Conservation (phyloP, 2,888 invertebrate genomes). For the Caenorhabditis macrosperma region DNA sequence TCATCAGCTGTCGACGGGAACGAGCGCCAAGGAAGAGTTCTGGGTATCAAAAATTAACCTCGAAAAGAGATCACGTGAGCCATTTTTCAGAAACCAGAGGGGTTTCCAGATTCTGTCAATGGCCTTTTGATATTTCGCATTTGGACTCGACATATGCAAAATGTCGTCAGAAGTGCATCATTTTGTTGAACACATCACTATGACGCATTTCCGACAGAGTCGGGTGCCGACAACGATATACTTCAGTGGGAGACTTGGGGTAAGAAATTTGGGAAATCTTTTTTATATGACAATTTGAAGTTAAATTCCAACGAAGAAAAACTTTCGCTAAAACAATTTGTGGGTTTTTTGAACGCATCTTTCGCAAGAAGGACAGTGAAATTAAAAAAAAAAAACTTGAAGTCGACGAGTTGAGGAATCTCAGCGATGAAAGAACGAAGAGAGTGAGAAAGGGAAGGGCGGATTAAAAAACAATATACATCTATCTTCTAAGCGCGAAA, state of each 20-base stretch:
- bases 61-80: not conserved
- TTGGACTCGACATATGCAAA: too few relatives aligned
- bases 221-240: too few relatives aligned
- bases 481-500: slow-evolving; percentile 38
- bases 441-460: not conserved
- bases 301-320: too few relatives aligned
- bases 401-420: not conserved
- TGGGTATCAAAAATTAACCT: not conserved
- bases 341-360: not conserved
- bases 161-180: too few relatives aligned
- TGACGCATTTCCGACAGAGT: too few relatives aligned
- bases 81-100: too few relatives aligned
- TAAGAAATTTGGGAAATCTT: too few relatives aligned
- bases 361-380: not conserved
- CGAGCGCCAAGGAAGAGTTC: not conserved
- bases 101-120: not conserved
- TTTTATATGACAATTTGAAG: too few relatives aligned
- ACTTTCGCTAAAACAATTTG: too few relatives aligned
- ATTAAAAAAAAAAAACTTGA: slow-evolving; percentile 4
- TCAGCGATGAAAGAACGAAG: not conserved
- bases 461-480: slow-evolving; percentile 53
- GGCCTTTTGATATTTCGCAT: not conserved
- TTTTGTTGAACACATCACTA: too few relatives aligned
- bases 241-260: too few relatives aligned
- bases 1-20: slow-evolving; percentile 32